phyloP scores from a whole-genome alignment of 2,888 invertebrate species.

The Euclidia mi region DNA sequence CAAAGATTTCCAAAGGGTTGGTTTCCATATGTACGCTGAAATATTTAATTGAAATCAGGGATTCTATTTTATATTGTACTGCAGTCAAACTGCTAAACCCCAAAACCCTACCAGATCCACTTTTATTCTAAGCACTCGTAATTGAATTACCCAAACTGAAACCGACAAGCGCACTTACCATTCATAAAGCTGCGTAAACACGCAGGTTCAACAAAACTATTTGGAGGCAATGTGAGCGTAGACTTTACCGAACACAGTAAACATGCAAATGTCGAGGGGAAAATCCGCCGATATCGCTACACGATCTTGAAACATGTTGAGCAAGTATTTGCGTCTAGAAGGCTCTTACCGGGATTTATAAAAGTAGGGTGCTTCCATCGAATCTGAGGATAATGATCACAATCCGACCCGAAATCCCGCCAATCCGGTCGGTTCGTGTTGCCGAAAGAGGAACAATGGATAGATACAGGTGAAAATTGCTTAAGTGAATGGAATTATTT shows the following conservation, averaged over 20 bases:
- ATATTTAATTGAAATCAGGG: too few relatives aligned
- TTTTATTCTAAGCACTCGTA: conserved; percentile 2
- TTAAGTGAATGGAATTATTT: neutral
- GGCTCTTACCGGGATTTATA: conserved; percentile 72
- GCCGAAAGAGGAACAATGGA: conserved; percentile 39
- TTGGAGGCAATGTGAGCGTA: conserved; percentile 27
- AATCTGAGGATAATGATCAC: conserved; percentile 78
- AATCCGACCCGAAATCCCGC: conserved; percentile 69
- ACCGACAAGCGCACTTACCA: neutral
- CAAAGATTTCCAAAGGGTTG: too few relatives aligned
- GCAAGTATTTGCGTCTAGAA: conserved; percentile 69
- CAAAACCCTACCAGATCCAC: neutral
- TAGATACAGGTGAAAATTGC: neutral
- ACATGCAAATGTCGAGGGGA: conserved; percentile 66
- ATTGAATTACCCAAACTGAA: conserved; percentile 8
- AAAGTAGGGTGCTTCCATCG: conserved; percentile 72
- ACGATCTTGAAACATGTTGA: conserved; percentile 66
- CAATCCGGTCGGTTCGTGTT: conserved; percentile 64
- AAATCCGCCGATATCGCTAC: conserved; percentile 63
- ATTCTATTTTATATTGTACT: neutral
- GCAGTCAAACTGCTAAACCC: neutral
- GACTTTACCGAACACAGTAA: conserved; percentile 58
- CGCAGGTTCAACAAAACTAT: conserved; percentile 12
- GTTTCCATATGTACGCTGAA: too few relatives aligned
- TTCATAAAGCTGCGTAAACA: neutral